Conservation (phyloP, 2,797 vertebrate species). For the Neomorphus geoffroyi region DNA sequence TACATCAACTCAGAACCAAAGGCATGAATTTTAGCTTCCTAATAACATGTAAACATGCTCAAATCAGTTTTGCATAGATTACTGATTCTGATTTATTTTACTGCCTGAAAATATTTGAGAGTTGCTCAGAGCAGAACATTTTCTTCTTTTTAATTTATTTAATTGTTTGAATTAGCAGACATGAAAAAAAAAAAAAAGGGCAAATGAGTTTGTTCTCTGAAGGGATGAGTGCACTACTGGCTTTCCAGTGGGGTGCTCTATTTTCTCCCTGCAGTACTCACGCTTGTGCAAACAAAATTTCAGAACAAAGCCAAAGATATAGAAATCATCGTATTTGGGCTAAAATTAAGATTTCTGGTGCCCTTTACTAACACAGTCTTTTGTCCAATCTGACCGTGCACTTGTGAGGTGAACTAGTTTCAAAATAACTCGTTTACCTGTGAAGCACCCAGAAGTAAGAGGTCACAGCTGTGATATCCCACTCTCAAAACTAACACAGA, state of each 20-base stretch:
- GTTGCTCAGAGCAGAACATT: neutral
- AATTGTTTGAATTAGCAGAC: constrained; percentile 13
- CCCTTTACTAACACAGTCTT: neutral
- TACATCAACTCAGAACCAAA: neutral
- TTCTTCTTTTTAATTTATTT: neutral
- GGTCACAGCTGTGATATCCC: neutral
- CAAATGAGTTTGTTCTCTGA: neutral
- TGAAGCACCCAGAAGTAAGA: neutral
- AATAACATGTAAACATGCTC: neutral
- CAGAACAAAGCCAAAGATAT: neutral
- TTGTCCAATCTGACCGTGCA: neutral
- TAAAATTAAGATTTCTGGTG: neutral
- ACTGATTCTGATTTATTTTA: neutral
- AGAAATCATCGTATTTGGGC: neutral
- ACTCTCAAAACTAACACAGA: neutral
- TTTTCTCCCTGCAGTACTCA: neutral
- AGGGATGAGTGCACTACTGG: neutral
- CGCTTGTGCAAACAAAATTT: neutral
- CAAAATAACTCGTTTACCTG: neutral
- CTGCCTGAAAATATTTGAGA: neutral
- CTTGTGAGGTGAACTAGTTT: neutral
- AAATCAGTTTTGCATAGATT: constrained; percentile 27
- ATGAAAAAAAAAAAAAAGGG: neutral
- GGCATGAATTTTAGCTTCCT: constrained; percentile 19
- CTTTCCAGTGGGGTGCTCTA: neutral